Conservation (phyloP, 2,113 vertebrate species). For the Ceratotherium simum region DNA sequence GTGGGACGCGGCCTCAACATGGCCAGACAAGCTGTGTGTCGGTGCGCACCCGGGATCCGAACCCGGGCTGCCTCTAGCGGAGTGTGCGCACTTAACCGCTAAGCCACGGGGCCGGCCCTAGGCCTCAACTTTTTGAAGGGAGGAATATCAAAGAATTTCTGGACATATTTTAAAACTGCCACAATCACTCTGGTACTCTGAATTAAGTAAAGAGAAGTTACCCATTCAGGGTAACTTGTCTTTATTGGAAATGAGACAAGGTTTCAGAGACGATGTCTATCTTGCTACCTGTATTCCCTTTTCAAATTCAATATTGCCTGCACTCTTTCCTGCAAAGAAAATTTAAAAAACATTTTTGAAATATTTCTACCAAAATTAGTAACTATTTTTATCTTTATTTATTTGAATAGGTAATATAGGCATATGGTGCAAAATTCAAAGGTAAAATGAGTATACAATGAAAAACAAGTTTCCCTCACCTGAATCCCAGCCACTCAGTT, state of each 20-base stretch:
- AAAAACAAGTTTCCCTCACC: neutral
- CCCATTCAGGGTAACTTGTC: neutral
- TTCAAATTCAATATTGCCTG: neutral
- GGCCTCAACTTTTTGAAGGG: neutral
- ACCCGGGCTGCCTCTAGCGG: no score
- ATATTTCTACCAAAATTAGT: conserved; percentile 2
- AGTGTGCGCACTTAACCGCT: no score
- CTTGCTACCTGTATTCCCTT: neutral
- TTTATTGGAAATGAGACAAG: neutral
- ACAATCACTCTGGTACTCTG: neutral
- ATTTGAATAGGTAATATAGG: neutral
- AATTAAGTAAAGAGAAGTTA: neutral
- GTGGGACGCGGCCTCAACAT: no score
- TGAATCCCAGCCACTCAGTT: neutral
- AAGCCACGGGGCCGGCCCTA: neutral
- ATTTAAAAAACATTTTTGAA: neutral
- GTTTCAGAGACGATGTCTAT: neutral
- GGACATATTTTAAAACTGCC: neutral
- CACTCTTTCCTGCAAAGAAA: neutral
- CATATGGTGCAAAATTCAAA: neutral
- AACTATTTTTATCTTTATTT: neutral
- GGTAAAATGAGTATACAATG: neutral
- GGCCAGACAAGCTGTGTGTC: no score
- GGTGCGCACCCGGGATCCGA: no score
- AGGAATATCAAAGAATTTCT: conserved; percentile 25